Percentiles rank a stretch among this genome's conserved stretches.
These are phyloP conservation scores for Pterostichus madidus DNA, from an alignment of 2,888 invertebrate genomes.

Conservation along the genomic window DNA sequence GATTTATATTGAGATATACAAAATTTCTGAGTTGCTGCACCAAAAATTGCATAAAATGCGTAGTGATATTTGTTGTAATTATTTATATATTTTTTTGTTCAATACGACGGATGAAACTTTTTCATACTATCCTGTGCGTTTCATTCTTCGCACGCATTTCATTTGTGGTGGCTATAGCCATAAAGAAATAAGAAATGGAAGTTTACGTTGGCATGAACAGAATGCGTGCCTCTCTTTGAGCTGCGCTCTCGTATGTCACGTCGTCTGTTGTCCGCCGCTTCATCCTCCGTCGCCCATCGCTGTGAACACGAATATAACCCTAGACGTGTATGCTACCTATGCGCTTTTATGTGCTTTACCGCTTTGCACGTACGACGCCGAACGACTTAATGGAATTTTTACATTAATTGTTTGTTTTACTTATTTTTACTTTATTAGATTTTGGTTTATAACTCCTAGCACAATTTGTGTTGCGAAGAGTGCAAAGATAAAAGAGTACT, in stretches of 20 bases:
- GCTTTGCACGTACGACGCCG: no score
- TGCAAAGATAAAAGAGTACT: no score
- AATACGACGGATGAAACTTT: no score
- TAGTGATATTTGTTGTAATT: no score
- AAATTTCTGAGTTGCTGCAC: no score
- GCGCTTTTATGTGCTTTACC: background rate
- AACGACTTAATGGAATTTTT: background rate
- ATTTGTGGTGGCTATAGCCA: conserved; percentile 25
- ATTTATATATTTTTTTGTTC: no score
- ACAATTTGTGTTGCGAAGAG: no score
- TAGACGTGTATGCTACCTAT: background rate
- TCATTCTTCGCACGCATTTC: conserved; percentile 43
- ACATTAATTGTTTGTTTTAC: conserved; percentile 2
- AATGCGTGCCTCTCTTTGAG: conserved; percentile 20
- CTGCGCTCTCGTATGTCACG: conserved; percentile 30
- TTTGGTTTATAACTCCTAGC: background rate
- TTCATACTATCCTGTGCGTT: background rate
- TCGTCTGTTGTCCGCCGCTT: background rate
- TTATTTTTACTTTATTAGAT: background rate
- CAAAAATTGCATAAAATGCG: no score
- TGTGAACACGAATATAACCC: conserved; percentile 3
- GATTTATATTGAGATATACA: no score
- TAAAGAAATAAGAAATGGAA: conserved; percentile 47
- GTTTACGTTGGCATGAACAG: conserved; percentile 36
- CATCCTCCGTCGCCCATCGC: background rate